A percentile compares a stretch with the other conserved stretches of the same genome.
Evolutionary conservation across 2,888 invertebrate species (phyloP).

Genomic region (Thera britannica): DNA sequence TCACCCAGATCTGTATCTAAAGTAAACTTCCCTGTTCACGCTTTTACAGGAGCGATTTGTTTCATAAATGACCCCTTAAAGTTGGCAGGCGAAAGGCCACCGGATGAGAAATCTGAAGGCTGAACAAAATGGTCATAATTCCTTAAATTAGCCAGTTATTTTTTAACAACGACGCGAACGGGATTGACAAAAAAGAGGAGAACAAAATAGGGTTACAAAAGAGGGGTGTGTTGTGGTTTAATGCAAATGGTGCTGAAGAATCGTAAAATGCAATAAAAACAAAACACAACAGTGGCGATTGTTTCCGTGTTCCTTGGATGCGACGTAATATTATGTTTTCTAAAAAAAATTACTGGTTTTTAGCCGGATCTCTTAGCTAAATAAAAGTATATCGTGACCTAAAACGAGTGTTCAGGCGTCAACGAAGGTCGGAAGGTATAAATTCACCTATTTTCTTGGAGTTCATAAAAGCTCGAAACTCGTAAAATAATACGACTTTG

Average conservation of each 20-base stretch:
- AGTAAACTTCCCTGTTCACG: slow-evolving; percentile 35
- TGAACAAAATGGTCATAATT: slow-evolving; percentile 6
- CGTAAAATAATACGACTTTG: slow-evolving; percentile 43
- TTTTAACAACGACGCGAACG: neutral
- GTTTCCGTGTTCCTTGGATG: too few species aligned
- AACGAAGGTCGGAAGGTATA: slow-evolving; percentile 25
- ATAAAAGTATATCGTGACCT: neutral
- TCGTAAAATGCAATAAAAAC: too few species aligned
- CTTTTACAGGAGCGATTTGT: slow-evolving; percentile 38
- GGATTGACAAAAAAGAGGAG: too few species aligned
- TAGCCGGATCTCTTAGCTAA: too few species aligned
- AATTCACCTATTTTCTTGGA: slow-evolving; percentile 32
- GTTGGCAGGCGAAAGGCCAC: slow-evolving; percentile 11
- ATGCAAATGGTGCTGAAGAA: too few species aligned
- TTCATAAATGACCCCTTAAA: slow-evolving; percentile 39
- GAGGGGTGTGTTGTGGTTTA: too few species aligned
- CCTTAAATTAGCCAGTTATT: slow-evolving; percentile 5
- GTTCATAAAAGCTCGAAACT: slow-evolving; percentile 36
- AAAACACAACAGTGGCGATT: too few species aligned
- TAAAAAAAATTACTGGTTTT: too few species aligned
- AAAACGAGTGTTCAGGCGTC: neutral
- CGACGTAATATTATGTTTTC: too few species aligned
- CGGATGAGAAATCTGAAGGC: slow-evolving; percentile 15
- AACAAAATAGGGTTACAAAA: too few species aligned
- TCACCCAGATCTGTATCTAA: slow-evolving; percentile 21